Evolutionary conservation across 2,797 vertebrate genomes (phyloP), one percentile per base, ranked within the genome.

Genomic region (Coregonus sp.): DNA sequence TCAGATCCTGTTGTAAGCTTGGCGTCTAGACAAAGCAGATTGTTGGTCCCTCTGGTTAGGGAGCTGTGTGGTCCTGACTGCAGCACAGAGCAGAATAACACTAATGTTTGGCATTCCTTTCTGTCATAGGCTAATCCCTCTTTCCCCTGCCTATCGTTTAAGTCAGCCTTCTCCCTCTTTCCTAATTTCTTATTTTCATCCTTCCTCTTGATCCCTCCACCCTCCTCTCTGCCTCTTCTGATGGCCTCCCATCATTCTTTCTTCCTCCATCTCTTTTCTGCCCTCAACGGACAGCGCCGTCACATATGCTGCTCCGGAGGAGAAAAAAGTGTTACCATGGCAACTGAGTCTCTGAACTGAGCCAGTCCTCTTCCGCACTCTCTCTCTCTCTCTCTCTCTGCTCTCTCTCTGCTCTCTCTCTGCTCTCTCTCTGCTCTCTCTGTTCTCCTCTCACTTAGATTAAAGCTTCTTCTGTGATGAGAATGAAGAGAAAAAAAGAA

Each of bases 281-380:
- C 69, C 69, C 71, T 33, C 69, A 86, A 82, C 81, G 76, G 80
- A 75, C 40, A 75, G 59, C 59, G 20, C 85, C 82, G 84, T 80
- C 76, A 65, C 79, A 86, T 76, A 75, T 74, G 47, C 69, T 75
- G 79, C 75, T 54, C 65, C 40, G 70, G 72, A 31, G 71, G 75
- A 75, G 76, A 71, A 33, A 47, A 35, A 69, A 82, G 82, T 84
- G 92, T 95, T 93, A 89, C 94, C 93, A 93, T 94, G 90, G 93
- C 88, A 94, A 95, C 94, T 90, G 89, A 87, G 81, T 91, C 92
- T 86, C 84, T 25, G 86, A 86, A 90, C 85, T 12, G 81, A 88
- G 86, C 86, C 91, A 82, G 84, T 82, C 76, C 83, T 88, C 25
- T 25, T 25, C 85, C 78, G 74, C 82, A 75, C 79, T 71, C 85